Conservation (phyloP, 2,888 invertebrate genomes). For the Lepidocyrtoides sp. region DNA sequence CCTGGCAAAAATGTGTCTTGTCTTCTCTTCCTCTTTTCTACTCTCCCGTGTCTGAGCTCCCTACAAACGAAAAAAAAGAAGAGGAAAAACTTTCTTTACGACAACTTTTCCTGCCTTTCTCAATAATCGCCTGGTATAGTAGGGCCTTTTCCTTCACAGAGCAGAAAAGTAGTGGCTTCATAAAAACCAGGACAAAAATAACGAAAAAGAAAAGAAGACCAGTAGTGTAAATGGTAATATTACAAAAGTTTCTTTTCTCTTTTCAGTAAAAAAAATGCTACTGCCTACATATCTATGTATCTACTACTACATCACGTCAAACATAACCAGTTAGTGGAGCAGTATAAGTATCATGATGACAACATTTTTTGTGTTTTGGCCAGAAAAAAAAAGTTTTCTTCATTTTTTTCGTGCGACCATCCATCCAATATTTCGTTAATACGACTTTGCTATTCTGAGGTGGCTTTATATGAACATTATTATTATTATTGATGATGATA, state of each 20-base stretch:
- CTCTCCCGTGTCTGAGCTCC: background rate
- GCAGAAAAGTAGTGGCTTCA: background rate
- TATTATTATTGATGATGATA: constrained; percentile 49
- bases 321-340: background rate
- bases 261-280: constrained; percentile 38
- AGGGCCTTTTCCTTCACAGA: background rate
- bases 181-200: background rate
- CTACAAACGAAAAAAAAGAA: background rate
- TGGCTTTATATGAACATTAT: constrained; percentile 22
- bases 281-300: constrained; percentile 15
- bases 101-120: constrained; percentile 39
- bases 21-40: background rate
- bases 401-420: background rate
- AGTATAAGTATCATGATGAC: constrained; percentile 63
- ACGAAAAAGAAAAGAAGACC: background rate
- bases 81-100: constrained; percentile 2
- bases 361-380: constrained; percentile 30
- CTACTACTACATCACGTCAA: constrained; percentile 31
- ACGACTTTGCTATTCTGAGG: background rate
- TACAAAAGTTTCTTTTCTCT: constrained; percentile 11
- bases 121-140: constrained; percentile 10
- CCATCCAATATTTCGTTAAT: constrained; percentile 28
- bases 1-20: background rate
- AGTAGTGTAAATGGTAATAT: constrained; percentile 53
- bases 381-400: constrained; percentile 24